phyloP scores from a whole-genome alignment of 2,797 vertebrate species.

The Zalophus californianus region DNA sequence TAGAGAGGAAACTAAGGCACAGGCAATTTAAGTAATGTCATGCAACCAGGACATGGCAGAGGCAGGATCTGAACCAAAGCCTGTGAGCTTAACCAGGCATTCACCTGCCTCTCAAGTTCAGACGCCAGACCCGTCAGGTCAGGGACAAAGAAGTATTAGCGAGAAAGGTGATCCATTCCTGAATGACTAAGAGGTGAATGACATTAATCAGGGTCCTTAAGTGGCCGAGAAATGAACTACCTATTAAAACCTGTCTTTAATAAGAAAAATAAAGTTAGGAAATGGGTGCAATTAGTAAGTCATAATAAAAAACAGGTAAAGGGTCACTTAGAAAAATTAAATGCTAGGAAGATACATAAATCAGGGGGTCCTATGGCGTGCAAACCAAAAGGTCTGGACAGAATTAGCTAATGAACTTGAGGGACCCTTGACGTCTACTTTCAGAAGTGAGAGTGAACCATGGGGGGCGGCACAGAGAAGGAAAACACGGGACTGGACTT shows the following conservation, averaged over 20 bases:
- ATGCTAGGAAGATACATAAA: conserved; percentile 74
- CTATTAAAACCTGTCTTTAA: conserved; percentile 79
- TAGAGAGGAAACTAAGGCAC: not conserved
- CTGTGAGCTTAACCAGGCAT: not conserved
- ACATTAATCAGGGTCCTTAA: conserved; percentile 76
- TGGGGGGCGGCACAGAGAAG: fast-evolving
- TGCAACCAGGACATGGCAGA: not conserved
- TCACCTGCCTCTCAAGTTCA: not conserved
- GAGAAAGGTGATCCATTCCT: conserved; percentile 59
- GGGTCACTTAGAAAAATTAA: conserved; percentile 81
- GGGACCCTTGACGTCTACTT: conserved; percentile 49
- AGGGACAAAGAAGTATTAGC: conserved; percentile 54
- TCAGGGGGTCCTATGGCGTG: conserved; percentile 31
- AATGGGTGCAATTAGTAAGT: conserved; percentile 70
- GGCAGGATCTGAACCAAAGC: not conserved
- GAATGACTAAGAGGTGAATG: conserved; percentile 36
- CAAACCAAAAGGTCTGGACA: conserved; percentile 35
- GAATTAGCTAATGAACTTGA: conserved; percentile 81
- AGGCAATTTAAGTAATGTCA: not conserved
- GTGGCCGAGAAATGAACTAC: conserved; percentile 65
- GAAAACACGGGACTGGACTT: not conserved
- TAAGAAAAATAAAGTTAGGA: conserved; percentile 79
- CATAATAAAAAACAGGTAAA: conserved; percentile 79
- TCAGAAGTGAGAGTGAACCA: not conserved
- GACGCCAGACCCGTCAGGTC: not conserved